Percentiles rank a stretch among this genome's conserved stretches.
Conservation (phyloP, 2,113 vertebrate species). For the Puntigrus tetrazona region DNA sequence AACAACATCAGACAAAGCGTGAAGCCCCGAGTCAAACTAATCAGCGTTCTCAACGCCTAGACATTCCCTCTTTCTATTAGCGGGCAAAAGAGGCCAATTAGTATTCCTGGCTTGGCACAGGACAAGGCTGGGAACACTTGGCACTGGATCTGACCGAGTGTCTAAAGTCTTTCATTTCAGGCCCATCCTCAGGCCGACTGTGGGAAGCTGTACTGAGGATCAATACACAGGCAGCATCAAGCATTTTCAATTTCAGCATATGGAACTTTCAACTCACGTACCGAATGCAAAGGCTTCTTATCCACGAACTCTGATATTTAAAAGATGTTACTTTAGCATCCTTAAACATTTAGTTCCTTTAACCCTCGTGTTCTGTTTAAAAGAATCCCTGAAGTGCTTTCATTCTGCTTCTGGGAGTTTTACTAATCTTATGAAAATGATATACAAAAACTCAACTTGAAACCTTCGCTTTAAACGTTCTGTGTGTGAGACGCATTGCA, state of each 20-base stretch:
- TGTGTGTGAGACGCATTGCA: not conserved
- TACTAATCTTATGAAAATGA: not conserved
- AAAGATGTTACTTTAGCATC: not conserved
- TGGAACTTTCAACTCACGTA: not conserved
- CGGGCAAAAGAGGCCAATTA: constrained; percentile 63
- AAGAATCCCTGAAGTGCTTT: not conserved
- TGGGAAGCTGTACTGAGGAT: constrained; percentile 20
- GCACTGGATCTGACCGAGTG: constrained; percentile 61
- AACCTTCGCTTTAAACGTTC: not conserved
- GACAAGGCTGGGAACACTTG: constrained; percentile 63
- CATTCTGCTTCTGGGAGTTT: not conserved
- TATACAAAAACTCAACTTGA: not conserved
- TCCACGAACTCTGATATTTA: not conserved
- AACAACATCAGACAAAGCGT: constrained; percentile 39
- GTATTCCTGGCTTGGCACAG: constrained; percentile 69
- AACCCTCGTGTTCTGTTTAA: not conserved
- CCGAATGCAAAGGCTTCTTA: not conserved
- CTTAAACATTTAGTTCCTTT: not conserved
- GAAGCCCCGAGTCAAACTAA: constrained; percentile 53
- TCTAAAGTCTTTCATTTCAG: constrained; percentile 47
- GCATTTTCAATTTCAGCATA: constrained; percentile 16
- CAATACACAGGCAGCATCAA: constrained; percentile 32
- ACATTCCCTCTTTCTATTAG: constrained; percentile 61
- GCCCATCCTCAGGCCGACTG: constrained; percentile 34
- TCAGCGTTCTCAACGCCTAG: constrained; percentile 48